Base-by-base conservation (phyloP, 2,113 vertebrate species). In the Oncorhynchus mykiss region DNA sequence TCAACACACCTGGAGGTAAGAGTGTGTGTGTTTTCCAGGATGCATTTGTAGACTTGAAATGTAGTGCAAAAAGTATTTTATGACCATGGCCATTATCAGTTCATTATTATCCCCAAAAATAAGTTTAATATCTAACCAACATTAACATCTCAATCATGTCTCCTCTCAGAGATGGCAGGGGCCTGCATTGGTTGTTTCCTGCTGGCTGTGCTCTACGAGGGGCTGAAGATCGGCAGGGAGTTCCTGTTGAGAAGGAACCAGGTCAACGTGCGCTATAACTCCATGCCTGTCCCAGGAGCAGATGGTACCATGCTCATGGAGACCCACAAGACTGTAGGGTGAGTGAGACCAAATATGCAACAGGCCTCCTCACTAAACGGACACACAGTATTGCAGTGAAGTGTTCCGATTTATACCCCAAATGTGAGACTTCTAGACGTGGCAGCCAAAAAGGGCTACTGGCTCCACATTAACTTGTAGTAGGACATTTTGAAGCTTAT, bases 301-400 rank as follows among this genome's bases (percentile, higher is more conserved):
- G 97, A 99, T 0, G 98, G 98, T 71, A 98, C 97, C 6, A 94
- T 97, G 51, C 85, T 99, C 67, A 98, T 98, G 96, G 98, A 99
- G 89, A 99, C 98, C 0, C 98, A 99, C 92, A 99, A 99, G 92
- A 99, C 98, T 0, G 97, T 99, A 0, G 97, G 98, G 98, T 99
- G 93, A 90, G 96, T 82, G 45, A 24, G 5, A 18, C 22, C n/a
- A 12, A 54, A 8, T 9, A 9, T 22, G 14, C 18, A 45, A 16
- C 66, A n/a, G 39, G 39, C 39, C 68, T 49, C 68, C n/a, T 62
- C 59, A 62, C n/a, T 62, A 2, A 62, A 62, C n/a, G 7, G n/a
- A 24, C 3, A 62, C 59, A 14, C 51, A 18, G 51, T 54, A 18
- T 16, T 54, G 51, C 14, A 62, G 59, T n/a, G 59, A 62, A n/a